These are phyloP conservation scores for Dynastes grantii DNA, from an alignment of 2,888 invertebrate genomes.

Conservation along the genomic window DNA sequence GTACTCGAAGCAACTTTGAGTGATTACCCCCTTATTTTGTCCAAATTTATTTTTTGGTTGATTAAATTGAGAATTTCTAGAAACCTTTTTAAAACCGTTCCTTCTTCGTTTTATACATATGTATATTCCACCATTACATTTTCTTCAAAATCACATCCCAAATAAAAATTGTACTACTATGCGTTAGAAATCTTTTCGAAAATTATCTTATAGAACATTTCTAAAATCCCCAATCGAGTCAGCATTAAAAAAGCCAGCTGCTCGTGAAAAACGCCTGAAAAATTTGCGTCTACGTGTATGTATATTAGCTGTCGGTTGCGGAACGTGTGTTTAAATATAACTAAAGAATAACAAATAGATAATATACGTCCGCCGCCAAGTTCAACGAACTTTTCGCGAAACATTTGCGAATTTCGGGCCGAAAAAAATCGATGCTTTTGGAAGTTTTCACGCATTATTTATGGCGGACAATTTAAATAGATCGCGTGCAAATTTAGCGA, in stretches of 20 bases:
- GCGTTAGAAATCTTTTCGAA: too few species aligned
- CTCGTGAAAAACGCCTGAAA: slow-evolving; percentile 4
- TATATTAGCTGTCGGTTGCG: slow-evolving; percentile 12
- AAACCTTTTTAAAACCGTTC: too few species aligned
- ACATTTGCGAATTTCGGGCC: slow-evolving; percentile 23
- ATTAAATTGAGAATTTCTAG: too few species aligned
- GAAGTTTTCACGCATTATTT: slow-evolving; percentile 16
- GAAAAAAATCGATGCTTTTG: slow-evolving; percentile 9
- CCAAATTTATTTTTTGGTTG: too few species aligned
- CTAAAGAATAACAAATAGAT: slow-evolving; percentile 40
- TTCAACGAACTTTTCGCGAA: slow-evolving; percentile 37
- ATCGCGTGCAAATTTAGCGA: slow-evolving; percentile 1
- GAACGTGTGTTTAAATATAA: slow-evolving; percentile 36
- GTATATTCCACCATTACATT: too few species aligned
- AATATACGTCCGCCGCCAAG: slow-evolving; percentile 26
- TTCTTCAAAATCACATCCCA: too few species aligned
- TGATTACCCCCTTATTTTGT: too few species aligned
- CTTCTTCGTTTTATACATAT: too few species aligned
- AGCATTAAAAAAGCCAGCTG: neutral
- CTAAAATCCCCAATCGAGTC: neutral
- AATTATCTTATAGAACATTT: too few species aligned
- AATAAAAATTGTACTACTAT: too few species aligned
- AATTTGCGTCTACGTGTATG: slow-evolving; percentile 7
- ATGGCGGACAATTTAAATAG: slow-evolving; percentile 16
- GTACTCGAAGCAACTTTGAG: too few species aligned